phyloP scores from a whole-genome alignment of 2,113 vertebrate species.

The Melanotaenia duboulayi region DNA sequence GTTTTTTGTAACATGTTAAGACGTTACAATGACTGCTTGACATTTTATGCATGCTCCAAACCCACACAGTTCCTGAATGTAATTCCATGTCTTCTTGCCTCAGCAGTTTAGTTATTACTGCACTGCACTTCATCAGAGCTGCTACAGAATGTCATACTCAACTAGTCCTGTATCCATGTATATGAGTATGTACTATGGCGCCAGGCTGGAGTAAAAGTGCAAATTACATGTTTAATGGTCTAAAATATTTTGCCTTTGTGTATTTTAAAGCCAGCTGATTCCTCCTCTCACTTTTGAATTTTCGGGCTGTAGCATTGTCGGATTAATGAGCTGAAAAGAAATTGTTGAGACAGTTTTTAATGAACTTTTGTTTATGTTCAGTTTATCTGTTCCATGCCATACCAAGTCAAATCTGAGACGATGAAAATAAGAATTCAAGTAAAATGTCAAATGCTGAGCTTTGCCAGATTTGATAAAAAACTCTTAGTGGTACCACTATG shows the following conservation, averaged over 20 bases:
- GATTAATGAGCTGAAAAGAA: conserved; percentile 12
- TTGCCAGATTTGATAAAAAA: no score
- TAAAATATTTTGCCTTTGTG: not conserved
- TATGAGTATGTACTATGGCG: not conserved
- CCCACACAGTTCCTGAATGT: not conserved
- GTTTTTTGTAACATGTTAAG: not conserved
- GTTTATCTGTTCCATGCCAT: conserved; percentile 1
- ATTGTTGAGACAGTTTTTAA: not conserved
- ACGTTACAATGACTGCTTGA: not conserved
- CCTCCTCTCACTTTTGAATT: not conserved
- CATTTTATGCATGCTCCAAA: not conserved
- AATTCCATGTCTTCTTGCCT: not conserved
- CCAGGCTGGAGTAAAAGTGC: not conserved
- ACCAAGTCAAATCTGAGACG: no score
- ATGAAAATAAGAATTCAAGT: no score
- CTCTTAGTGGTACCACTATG: no score
- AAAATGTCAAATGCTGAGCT: no score
- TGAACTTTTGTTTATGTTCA: conserved; percentile 16
- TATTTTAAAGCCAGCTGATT: not conserved
- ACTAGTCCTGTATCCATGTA: not conserved
- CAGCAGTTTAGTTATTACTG: not conserved
- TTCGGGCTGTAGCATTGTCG: not conserved
- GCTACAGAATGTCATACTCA: not conserved
- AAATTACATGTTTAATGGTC: not conserved
- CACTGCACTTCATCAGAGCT: not conserved